Base-by-base conservation (phyloP, 30 jellyfish, hydroid and myxozoan species). In the Catostylus mosaicus region DNA sequence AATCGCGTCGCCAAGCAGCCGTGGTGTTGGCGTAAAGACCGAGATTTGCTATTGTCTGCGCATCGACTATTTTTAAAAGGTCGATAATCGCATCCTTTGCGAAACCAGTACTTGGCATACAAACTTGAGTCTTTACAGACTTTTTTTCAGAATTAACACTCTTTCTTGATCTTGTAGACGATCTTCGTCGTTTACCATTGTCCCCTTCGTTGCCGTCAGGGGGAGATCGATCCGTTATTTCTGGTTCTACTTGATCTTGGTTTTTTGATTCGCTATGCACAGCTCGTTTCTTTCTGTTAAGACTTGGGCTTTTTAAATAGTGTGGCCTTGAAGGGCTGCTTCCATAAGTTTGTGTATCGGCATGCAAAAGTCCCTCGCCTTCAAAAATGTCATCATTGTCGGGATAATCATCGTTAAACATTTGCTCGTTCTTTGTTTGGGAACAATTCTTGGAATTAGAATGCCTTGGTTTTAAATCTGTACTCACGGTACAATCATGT, bases 181-280 rank as follows among this genome's bases (percentile, higher is more conserved):
- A 47, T 23, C 68, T 52, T 35, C 36, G 82, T 2, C 34, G 64
- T 4, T 48, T 37, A 31, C 29, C 29, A 14, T 30, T 32, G n/a
- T 30, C 59, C 61, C 76, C 75, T 45, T 86, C 96, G 22, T 30
- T 63, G 30, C 96, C 96, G 67, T 86, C 96, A 9, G 96, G 96
- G 34, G 96, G 96, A 43, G 75, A 75, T 3, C 96, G 78, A 34
- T 63, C 77, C 3, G 48, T 19, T 7, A 43, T 37, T 19, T 76
- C 83, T 14, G 56, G 43, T 31, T n/a, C 79, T 3, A 2, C 46
- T 26, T 14, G 23, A 24, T 50, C 67, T 11, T 30, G 20, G 4
- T 46, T 22, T 37, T 62, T 59, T 33, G 59, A 46, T n/a, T 62
- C 88, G 0, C 66, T 27, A 35, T 19, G 0, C 5, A 12, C 30